Conservation (phyloP, 2,888 invertebrate species). For the Sinelater perroti region DNA sequence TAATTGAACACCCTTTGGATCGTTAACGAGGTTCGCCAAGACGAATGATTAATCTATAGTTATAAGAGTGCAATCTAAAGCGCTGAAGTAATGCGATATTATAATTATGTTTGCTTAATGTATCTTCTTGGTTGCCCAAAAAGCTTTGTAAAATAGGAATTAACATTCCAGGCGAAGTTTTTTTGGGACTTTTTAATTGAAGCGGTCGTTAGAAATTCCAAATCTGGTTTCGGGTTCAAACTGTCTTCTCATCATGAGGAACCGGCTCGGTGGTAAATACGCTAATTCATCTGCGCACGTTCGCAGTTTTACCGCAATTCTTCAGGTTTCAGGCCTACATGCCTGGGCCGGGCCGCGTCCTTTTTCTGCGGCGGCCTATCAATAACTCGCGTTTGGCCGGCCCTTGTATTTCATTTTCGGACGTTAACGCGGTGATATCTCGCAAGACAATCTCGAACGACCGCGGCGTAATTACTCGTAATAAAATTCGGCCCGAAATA, state of each 20-base stretch:
- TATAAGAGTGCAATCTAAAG: too few species aligned
- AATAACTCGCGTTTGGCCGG: background rate
- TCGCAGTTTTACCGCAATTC: constrained; percentile 2
- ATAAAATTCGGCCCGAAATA: constrained; percentile 21
- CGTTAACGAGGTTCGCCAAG: too few species aligned
- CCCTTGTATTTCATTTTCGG: constrained; percentile 3
- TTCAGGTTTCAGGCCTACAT: background rate
- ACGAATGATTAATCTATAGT: too few species aligned
- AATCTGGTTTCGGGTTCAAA: background rate
- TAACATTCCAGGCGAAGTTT: too few species aligned
- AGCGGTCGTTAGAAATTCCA: background rate
- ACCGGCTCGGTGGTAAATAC: background rate
- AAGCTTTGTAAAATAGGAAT: too few species aligned
- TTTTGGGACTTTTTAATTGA: background rate
- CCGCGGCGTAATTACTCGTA: constrained; percentile 12
- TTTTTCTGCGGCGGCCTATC: background rate
- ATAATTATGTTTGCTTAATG: too few species aligned
- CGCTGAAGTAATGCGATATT: too few species aligned
- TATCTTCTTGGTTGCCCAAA: too few species aligned
- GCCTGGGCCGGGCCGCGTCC: background rate
- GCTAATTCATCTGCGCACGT: background rate
- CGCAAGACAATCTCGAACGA: constrained; percentile 4
- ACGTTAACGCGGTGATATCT: background rate
- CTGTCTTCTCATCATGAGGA: background rate
- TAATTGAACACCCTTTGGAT: too few species aligned